phyloP scores from a whole-genome alignment of 2,888 invertebrate genomes.

The Alitta virens region DNA sequence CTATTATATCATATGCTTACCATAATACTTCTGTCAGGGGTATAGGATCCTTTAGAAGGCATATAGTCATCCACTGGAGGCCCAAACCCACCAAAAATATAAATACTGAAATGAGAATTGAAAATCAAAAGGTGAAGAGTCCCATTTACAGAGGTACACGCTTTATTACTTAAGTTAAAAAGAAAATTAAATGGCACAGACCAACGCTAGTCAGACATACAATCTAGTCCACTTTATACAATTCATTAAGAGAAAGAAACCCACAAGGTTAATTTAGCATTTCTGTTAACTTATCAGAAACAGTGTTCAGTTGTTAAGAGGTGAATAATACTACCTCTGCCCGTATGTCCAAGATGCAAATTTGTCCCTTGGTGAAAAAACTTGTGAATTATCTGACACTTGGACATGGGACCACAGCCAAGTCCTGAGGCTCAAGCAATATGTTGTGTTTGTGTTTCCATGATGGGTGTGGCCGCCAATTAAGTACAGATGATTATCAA shows the following conservation, averaged over 20 bases:
- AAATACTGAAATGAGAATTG: constrained; percentile 35
- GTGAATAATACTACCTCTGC: no score
- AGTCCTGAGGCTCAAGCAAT: constrained; percentile 40
- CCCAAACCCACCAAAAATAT: constrained; percentile 49
- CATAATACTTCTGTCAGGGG: no score
- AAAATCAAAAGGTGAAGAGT: neutral
- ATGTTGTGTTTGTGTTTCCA: constrained; percentile 40
- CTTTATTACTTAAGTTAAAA: no score
- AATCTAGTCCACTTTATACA: no score
- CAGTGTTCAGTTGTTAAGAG: no score
- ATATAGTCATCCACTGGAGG: constrained; percentile 15
- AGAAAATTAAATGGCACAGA: no score
- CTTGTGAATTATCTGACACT: neutral
- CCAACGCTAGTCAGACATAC: no score
- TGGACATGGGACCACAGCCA: constrained; percentile 38
- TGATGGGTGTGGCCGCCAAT: constrained; percentile 48
- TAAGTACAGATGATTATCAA: constrained; percentile 43
- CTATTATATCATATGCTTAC: no score
- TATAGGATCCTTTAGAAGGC: neutral
- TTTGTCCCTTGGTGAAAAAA: constrained; percentile 48
- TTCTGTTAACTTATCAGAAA: no score
- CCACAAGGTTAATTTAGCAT: no score
- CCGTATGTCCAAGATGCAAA: constrained; percentile 39
- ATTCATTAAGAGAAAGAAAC: no score
- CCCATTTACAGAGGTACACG: no score